phyloP scores from a whole-genome alignment of 1,140 invertebrate species.

The Drosophila ogumai region DNA sequence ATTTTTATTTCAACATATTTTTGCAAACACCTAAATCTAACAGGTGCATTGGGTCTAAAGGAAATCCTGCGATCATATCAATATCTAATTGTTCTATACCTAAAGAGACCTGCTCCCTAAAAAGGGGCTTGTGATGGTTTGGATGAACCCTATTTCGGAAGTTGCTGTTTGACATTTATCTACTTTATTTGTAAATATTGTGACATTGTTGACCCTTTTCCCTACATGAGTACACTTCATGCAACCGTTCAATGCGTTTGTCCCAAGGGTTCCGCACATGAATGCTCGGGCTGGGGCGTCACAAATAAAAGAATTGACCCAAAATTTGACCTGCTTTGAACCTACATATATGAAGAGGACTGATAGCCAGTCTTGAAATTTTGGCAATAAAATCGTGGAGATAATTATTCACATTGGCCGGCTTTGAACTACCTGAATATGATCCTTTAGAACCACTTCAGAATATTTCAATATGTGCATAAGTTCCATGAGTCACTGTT shows the following conservation, averaged over 20 bases:
- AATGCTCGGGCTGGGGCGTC: background rate
- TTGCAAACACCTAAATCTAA: background rate
- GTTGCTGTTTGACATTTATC: too few relatives aligned
- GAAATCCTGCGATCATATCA: background rate
- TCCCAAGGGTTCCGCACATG: background rate
- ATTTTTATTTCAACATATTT: background rate
- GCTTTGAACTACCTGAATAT: background rate
- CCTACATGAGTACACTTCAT: too few relatives aligned
- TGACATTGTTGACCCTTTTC: too few relatives aligned
- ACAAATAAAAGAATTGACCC: background rate
- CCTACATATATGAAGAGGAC: background rate
- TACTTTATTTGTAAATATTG: background rate
- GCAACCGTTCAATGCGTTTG: too few relatives aligned
- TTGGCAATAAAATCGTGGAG: background rate
- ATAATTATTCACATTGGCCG: background rate
- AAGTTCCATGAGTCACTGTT: too few relatives aligned
- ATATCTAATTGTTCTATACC: background rate
- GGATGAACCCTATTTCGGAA: background rate
- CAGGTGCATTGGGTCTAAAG: background rate
- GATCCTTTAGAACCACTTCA: background rate
- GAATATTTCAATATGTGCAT: background rate
- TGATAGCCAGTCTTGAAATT: background rate
- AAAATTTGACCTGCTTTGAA: background rate
- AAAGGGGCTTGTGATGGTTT: background rate
- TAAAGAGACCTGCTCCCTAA: background rate